Percentiles rank a stretch among this genome's conserved stretches.
Conservation (phyloP, 1,140 invertebrate species). For the Rhagoletis zephyria region DNA sequence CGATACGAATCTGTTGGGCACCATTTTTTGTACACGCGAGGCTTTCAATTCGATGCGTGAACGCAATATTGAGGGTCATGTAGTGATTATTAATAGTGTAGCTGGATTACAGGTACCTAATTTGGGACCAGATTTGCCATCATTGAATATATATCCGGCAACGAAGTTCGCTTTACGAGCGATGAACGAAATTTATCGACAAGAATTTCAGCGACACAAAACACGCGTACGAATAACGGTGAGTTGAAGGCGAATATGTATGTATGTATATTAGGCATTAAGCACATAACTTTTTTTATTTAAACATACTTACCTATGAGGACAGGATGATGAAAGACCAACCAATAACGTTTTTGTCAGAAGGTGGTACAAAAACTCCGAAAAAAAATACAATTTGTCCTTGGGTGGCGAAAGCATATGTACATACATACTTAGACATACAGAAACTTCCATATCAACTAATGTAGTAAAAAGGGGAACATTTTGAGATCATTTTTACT, state of each 20-base stretch:
- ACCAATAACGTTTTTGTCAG: not conserved
- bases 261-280: too few species aligned
- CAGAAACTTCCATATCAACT: too few species aligned
- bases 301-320: too few species aligned
- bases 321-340: not conserved
- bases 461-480: too few species aligned
- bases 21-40: constrained; percentile 80
- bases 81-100: constrained; percentile 73
- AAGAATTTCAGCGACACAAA: constrained; percentile 71
- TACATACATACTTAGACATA: too few species aligned
- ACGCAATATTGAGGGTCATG: constrained; percentile 79
- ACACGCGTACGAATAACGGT: constrained; percentile 78
- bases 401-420: too few species aligned
- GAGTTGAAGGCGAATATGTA: constrained; percentile 58
- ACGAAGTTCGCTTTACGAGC: constrained; percentile 78
- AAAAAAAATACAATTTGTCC: too few species aligned
- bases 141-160: constrained; percentile 76
- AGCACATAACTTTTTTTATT: too few species aligned
- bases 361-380: too few species aligned
- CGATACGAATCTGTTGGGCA: constrained; percentile 81
- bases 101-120: constrained; percentile 71
- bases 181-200: constrained; percentile 77
- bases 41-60: constrained; percentile 80
- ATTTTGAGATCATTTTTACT: too few species aligned
- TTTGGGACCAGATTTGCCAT: constrained; percentile 66